These are phyloP conservation scores for Seriola rivoliana DNA, from an alignment of 2,113 vertebrate genomes.

Conservation along the genomic window DNA sequence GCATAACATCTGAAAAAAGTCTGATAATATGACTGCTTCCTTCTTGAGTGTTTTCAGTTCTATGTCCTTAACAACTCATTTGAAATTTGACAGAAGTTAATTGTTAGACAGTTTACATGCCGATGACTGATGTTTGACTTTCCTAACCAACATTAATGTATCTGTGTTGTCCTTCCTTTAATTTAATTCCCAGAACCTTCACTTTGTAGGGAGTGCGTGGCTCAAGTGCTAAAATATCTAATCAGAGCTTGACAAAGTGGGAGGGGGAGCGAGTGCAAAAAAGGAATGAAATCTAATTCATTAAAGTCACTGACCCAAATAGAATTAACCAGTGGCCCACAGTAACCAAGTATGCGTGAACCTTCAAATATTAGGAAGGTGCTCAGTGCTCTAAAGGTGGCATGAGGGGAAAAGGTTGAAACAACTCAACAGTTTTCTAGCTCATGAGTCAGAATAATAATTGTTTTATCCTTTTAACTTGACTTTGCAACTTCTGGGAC, in stretches of 20 bases:
- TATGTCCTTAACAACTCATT: neutral
- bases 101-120: neutral
- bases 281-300: constrained; percentile 67
- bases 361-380: constrained; percentile 76
- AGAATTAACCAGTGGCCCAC: constrained; percentile 74
- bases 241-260: constrained; percentile 70
- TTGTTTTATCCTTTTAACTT: constrained; percentile 39
- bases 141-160: neutral
- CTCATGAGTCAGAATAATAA: constrained; percentile 51
- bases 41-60: neutral
- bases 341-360: constrained; percentile 74
- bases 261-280: constrained; percentile 36
- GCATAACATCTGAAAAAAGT: neutral
- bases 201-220: constrained; percentile 45
- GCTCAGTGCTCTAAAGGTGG: constrained; percentile 53
- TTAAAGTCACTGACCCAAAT: constrained; percentile 77
- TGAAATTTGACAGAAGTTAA: neutral
- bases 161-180: constrained; percentile 33
- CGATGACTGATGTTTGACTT: neutral
- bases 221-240: constrained; percentile 61
- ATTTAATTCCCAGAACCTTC: constrained; percentile 43
- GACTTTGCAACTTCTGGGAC: constrained; percentile 17
- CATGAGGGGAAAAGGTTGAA: constrained; percentile 49
- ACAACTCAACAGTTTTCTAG: constrained; percentile 30
- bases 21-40: neutral